phyloP scores from a whole-genome alignment of 2,888 invertebrate genomes.

The Volucella inflata region DNA sequence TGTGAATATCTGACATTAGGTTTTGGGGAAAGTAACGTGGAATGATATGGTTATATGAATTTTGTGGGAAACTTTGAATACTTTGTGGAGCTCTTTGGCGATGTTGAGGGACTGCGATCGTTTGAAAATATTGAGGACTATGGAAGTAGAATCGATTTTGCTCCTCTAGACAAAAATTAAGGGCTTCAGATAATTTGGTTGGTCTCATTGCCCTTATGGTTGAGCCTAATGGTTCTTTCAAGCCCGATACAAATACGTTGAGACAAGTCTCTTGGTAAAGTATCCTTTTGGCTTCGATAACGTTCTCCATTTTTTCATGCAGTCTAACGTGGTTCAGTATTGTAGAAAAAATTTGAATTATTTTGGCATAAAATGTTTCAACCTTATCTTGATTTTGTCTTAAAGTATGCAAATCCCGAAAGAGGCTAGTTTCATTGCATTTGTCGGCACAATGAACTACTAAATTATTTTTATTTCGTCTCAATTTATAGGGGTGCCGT shows the following conservation, averaged over 20 bases:
- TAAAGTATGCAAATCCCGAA: too few relatives aligned
- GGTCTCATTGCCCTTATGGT: slow-evolving; percentile 75
- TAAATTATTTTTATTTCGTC: too few relatives aligned
- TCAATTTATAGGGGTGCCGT: too few relatives aligned
- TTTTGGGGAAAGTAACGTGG: not conserved
- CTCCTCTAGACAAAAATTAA: slow-evolving; percentile 60
- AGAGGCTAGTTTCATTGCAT: too few relatives aligned
- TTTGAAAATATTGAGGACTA: not conserved
- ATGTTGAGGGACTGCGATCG: not conserved
- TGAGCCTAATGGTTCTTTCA: slow-evolving; percentile 71
- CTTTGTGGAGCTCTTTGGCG: not conserved
- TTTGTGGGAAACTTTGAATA: not conserved
- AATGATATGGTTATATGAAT: not conserved
- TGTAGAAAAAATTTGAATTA: too few relatives aligned
- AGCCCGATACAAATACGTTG: slow-evolving; percentile 21
- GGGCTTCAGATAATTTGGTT: slow-evolving; percentile 53
- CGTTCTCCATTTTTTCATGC: not conserved
- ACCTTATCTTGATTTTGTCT: too few relatives aligned
- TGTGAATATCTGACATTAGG: not conserved
- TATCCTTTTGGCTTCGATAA: slow-evolving; percentile 42
- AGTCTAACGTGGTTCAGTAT: too few relatives aligned
- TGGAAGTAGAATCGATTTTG: slow-evolving; percentile 56
- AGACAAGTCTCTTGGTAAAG: slow-evolving; percentile 69
- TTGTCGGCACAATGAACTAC: too few relatives aligned
- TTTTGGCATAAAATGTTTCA: too few relatives aligned